These are phyloP conservation scores for Cichlasoma orientale DNA, from an alignment of 2,797 vertebrate species.

Conservation along the genomic window DNA sequence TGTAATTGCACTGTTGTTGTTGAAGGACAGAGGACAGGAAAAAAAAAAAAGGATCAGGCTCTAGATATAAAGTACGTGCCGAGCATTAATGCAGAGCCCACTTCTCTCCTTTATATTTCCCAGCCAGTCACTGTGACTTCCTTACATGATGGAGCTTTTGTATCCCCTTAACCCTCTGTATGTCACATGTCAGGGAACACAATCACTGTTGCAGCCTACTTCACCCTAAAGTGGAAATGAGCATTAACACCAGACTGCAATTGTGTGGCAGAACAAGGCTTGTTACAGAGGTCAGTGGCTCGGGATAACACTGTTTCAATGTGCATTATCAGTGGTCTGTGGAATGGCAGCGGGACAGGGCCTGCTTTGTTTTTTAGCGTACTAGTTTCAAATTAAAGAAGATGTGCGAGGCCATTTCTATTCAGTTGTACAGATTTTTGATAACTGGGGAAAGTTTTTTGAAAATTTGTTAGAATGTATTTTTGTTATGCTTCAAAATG, in stretches of 20 bases:
- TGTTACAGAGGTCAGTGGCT: constrained; percentile 60
- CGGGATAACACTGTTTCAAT: constrained; percentile 25
- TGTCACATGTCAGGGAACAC: constrained; percentile 74
- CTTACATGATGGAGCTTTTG: constrained; percentile 70
- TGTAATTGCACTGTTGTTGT: constrained; percentile 79
- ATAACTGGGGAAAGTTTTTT: background rate
- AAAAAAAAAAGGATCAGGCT: constrained; percentile 53
- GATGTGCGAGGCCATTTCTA: background rate
- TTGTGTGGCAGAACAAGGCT: constrained; percentile 54
- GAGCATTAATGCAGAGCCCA: constrained; percentile 68
- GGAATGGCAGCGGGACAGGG: background rate
- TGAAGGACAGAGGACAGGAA: constrained; percentile 73
- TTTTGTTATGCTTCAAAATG: background rate
- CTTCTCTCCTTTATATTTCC: constrained; percentile 58
- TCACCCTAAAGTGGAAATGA: constrained; percentile 66
- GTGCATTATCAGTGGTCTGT: constrained; percentile 4
- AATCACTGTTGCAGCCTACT: constrained; percentile 63
- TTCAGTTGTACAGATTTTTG: background rate
- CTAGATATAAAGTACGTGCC: constrained; percentile 67
- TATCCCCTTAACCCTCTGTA: constrained; percentile 67
- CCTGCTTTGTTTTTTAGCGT: background rate
- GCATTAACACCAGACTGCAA: constrained; percentile 46
- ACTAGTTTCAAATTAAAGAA: background rate
- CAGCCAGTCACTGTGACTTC: constrained; percentile 52
- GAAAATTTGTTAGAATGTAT: background rate